A percentile compares a stretch with the other conserved stretches of the same genome.
Evolutionary conservation across 2,797 vertebrate species (phyloP).

Genomic region (Myiotriccus ornatus): DNA sequence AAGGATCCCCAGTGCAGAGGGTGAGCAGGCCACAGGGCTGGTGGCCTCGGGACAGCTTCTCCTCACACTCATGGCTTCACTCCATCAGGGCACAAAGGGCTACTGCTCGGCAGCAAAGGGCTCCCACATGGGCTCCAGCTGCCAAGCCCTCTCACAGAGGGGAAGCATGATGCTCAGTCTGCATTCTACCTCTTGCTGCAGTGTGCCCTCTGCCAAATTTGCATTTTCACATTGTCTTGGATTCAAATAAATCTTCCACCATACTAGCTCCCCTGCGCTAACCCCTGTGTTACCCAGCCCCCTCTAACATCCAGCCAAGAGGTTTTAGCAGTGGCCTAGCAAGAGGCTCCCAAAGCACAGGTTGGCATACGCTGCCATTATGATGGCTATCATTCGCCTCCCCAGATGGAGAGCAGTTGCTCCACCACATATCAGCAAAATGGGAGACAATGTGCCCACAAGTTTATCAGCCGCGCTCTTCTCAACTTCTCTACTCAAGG

Average conservation of each 20-base stretch:
- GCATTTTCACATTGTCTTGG: neutral
- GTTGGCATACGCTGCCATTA: rapidly evolving
- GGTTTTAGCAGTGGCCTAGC: neutral
- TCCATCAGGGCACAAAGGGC: neutral
- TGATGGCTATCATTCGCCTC: rapidly evolving
- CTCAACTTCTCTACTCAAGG: neutral
- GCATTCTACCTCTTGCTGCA: neutral
- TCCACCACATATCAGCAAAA: neutral
- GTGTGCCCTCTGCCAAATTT: neutral
- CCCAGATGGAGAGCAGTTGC: neutral
- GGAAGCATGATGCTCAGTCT: neutral
- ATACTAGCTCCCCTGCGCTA: neutral
- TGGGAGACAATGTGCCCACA: rapidly evolving
- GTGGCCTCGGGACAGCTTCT: rapidly evolving
- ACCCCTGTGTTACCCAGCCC: rapidly evolving
- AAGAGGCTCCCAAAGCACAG: neutral
- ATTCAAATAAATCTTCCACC: neutral
- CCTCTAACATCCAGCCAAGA: neutral
- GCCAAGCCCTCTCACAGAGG: neutral
- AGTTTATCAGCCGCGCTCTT: rapidly evolving
- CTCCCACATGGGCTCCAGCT: neutral
- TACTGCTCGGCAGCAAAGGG: neutral
- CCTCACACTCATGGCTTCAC: rapidly evolving
- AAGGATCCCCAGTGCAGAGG: neutral
- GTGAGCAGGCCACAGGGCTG: rapidly evolving